These are phyloP conservation scores for Chymomyza amoena DNA, from an alignment of 2,888 invertebrate genomes.

Conservation along the genomic window DNA sequence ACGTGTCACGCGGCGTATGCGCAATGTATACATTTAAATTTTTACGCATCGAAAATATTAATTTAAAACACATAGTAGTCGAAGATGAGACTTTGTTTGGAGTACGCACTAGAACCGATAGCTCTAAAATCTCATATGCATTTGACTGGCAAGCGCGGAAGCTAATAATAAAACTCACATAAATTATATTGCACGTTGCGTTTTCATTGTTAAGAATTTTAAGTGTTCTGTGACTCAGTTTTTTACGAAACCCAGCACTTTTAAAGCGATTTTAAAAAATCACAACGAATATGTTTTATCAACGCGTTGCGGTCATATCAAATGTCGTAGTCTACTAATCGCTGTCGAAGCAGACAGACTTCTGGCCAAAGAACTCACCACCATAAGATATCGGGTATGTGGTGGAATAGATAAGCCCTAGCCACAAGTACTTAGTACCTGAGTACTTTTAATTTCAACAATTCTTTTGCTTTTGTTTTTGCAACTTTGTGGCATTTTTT, in stretches of 20 bases:
- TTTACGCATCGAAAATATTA: not conserved
- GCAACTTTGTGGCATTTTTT: not conserved
- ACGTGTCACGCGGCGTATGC: conserved; percentile 52
- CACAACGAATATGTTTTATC: not conserved
- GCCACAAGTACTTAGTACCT: not conserved
- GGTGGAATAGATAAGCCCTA: conserved; percentile 11
- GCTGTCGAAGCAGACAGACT: not conserved
- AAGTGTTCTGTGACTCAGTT: not conserved
- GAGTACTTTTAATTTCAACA: not conserved
- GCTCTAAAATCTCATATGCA: not conserved
- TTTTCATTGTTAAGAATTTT: not conserved
- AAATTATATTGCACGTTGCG: not conserved
- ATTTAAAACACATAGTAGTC: not conserved
- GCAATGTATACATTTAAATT: conserved; percentile 24
- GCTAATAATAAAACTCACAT: conserved; percentile 4
- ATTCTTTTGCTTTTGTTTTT: not conserved
- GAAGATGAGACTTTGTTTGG: not conserved
- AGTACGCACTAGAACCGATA: not conserved
- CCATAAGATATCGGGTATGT: not conserved
- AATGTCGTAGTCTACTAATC: conserved; percentile 12
- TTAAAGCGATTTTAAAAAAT: not conserved
- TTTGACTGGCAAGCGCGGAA: not conserved
- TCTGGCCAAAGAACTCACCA: conserved; percentile 1
- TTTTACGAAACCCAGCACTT: not conserved
- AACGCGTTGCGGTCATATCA: conserved; percentile 12